Conservation (phyloP, 2,113 vertebrate genomes). For the Castor canadensis region DNA sequence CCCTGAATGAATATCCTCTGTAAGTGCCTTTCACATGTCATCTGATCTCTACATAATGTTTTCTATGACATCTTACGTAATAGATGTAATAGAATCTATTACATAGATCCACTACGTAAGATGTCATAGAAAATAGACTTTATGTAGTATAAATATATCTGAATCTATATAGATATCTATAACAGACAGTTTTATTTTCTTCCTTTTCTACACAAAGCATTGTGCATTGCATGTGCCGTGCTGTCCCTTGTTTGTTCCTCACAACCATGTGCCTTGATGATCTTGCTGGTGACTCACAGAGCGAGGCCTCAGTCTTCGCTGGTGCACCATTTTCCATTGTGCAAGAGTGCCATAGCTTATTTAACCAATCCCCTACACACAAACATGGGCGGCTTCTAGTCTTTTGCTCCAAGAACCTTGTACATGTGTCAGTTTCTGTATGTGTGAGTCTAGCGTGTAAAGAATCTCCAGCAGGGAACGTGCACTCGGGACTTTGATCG, state of each 20-base stretch:
- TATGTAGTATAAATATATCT: background rate
- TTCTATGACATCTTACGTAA: too few relatives aligned
- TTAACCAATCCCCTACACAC: background rate
- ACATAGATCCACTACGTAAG: too few relatives aligned
- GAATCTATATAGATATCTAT: background rate
- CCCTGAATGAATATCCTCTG: background rate
- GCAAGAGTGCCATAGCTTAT: background rate
- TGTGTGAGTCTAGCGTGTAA: background rate
- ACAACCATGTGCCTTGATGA: background rate
- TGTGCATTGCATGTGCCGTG: background rate
- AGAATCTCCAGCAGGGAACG: background rate
- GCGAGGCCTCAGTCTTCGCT: background rate
- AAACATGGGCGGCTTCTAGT: background rate
- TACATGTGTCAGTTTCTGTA: background rate
- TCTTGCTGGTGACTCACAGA: background rate
- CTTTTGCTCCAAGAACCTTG: background rate
- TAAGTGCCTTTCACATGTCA: background rate
- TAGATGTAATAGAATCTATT: too few relatives aligned
- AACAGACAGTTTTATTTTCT: background rate
- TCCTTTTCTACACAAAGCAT: background rate
- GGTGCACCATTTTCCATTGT: fast-evolving
- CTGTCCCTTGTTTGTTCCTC: background rate
- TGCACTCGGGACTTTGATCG: background rate
- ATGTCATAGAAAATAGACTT: background rate
- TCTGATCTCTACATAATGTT: background rate